Conservation (phyloP, 2,888 invertebrate species). For the Netelia virgata region DNA sequence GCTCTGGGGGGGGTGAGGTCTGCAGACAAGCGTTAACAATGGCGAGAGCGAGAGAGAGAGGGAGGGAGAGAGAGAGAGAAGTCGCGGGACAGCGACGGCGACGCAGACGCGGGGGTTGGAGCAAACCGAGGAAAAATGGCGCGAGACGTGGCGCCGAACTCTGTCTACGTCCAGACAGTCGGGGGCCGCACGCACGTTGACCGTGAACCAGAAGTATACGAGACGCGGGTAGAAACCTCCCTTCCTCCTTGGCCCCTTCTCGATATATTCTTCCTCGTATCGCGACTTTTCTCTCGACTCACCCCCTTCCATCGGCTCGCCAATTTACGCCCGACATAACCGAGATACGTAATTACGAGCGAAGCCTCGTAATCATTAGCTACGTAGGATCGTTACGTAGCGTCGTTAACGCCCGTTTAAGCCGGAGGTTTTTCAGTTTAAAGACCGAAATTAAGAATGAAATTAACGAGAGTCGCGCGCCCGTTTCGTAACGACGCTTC, state of each 20-base stretch:
- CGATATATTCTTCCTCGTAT: neutral
- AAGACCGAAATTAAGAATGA: too few species aligned
- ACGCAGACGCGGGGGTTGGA: neutral
- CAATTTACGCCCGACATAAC: neutral
- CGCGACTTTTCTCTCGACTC: neutral
- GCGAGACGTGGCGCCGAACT: conserved; percentile 1
- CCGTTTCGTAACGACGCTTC: too few species aligned
- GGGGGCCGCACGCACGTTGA: conserved; percentile 82
- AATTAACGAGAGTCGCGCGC: too few species aligned
- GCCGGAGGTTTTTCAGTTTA: too few species aligned
- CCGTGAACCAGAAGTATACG: conserved; percentile 78
- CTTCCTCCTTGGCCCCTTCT: neutral
- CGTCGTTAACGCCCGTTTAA: too few species aligned
- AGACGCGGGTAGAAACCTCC: neutral
- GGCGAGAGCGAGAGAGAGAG: too few species aligned
- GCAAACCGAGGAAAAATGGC: neutral
- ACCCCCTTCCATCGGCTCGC: neutral
- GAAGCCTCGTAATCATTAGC: too few species aligned
- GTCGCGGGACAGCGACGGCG: neutral
- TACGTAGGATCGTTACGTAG: too few species aligned
- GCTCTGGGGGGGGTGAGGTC: neutral
- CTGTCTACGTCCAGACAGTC: conserved; percentile 73
- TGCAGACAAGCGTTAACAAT: neutral
- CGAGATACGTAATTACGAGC: too few species aligned
- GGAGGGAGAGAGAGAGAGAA: too few species aligned